Percentiles rank a stretch among this genome's conserved stretches.
Conservation (phyloP, 2,888 invertebrate genomes). For the Dasypogon diadema region DNA sequence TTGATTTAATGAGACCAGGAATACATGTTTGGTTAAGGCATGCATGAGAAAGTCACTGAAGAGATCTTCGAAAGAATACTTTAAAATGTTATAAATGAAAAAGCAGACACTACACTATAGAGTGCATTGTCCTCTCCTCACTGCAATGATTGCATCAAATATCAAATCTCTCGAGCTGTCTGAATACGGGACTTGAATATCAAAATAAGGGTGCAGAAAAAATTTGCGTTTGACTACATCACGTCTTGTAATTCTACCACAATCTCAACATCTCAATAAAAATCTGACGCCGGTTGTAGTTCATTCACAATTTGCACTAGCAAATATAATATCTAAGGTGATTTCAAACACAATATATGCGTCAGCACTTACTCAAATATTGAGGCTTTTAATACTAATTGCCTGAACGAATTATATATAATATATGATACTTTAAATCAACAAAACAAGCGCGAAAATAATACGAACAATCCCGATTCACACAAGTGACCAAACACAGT, state of each 20-base stretch:
- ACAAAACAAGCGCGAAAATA: conserved; percentile 5
- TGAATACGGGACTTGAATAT: conserved; percentile 19
- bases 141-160: not conserved
- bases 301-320: not conserved
- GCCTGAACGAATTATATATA: not conserved
- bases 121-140: conserved; percentile 39
- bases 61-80: no score
- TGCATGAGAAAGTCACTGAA: no score
- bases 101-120: not conserved
- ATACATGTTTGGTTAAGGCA: no score
- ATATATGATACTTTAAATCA: no score
- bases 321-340: not conserved
- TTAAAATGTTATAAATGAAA: no score
- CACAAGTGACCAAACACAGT: conserved; percentile 11
- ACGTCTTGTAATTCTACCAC: not conserved
- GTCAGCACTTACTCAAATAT: conserved; percentile 16
- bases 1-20: no score
- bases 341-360: not conserved
- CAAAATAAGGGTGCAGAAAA: conserved; percentile 21
- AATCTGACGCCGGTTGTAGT: conserved; percentile 17
- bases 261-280: not conserved
- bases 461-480: not conserved
- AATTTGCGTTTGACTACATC: not conserved
- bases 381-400: not conserved
- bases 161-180: not conserved